phyloP scores from a whole-genome alignment of 2,113 vertebrate genomes.

The Suricata suricatta region DNA sequence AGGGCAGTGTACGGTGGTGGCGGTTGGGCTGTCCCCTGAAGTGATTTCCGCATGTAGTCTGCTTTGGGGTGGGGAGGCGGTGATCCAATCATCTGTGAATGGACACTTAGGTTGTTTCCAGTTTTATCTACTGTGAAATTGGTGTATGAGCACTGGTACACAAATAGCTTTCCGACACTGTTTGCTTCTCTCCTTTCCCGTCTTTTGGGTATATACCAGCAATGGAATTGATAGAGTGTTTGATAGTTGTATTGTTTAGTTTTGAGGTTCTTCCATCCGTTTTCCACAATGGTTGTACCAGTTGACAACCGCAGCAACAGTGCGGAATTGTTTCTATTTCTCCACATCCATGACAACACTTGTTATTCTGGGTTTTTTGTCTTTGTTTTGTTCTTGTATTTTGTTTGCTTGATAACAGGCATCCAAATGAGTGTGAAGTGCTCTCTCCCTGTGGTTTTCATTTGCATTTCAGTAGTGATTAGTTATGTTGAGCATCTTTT shows the following conservation, averaged over 20 bases:
- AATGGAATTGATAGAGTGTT: background rate
- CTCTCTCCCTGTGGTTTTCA: background rate
- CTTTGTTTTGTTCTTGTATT: background rate
- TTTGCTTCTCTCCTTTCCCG: background rate
- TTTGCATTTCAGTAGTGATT: background rate
- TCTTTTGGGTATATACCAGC: background rate
- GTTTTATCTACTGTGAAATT: background rate
- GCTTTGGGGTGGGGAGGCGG: no score
- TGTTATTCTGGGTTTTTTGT: background rate
- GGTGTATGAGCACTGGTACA: background rate
- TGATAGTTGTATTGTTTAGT: background rate
- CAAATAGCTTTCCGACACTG: background rate
- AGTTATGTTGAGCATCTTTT: background rate
- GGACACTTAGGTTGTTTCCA: background rate
- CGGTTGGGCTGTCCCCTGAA: no score
- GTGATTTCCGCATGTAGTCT: no score
- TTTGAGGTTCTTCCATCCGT: background rate
- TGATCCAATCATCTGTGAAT: background rate
- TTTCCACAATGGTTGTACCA: no score
- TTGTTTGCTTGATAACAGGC: background rate
- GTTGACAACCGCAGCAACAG: background rate
- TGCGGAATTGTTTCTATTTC: background rate
- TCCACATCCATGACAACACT: background rate
- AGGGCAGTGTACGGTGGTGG: no score
- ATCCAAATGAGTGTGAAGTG: background rate